Evolutionary conservation across 2,113 vertebrate species (phyloP).

Genomic region (Passer domesticus): DNA sequence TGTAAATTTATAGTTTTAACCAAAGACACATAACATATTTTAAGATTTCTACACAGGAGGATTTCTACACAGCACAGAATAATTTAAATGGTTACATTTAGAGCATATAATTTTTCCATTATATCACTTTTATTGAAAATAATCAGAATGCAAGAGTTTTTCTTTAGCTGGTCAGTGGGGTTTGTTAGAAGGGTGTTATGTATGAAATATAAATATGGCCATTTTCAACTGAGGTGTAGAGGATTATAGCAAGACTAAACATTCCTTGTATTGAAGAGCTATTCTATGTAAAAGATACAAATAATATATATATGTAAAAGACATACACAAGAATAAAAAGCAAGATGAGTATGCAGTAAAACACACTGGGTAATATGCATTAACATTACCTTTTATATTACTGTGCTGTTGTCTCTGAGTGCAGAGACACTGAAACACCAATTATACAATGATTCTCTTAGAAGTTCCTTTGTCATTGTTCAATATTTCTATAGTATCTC

Average conservation of each 20-base stretch:
- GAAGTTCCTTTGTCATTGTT: not conserved
- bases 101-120: not conserved
- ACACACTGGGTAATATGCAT: not conserved
- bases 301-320: not conserved
- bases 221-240: not conserved
- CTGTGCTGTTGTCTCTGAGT: accelerated
- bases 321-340: not conserved
- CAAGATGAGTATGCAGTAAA: not conserved
- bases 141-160: not conserved
- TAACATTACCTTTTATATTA: not conserved
- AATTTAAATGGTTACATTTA: not conserved
- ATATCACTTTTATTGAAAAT: not conserved
- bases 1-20: not conserved
- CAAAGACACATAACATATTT: not conserved
- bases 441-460: not conserved
- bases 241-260: not conserved
- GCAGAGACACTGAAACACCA: not conserved
- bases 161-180: not conserved
- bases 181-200: not conserved
- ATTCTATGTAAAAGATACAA: not conserved
- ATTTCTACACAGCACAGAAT: not conserved
- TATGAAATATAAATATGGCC: not conserved
- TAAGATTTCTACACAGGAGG: not conserved
- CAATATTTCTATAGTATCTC: not conserved
- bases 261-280: not conserved